Percentiles rank a stretch among this genome's conserved stretches.
These are phyloP conservation scores for Lepidurus couesii DNA, from an alignment of 1,140 invertebrate species.

Conservation along the genomic window DNA sequence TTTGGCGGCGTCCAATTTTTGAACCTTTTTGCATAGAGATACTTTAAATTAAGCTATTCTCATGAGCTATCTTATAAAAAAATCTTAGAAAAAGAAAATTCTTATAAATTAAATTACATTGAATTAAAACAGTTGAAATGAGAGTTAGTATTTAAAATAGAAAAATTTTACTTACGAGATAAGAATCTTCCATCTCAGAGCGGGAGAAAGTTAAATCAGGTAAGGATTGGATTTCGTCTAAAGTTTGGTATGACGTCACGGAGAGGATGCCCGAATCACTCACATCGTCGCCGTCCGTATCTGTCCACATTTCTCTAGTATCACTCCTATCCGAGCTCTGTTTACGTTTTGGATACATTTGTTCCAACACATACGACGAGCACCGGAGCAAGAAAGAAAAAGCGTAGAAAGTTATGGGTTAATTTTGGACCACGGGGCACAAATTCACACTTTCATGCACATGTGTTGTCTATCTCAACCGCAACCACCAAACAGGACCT, in stretches of 20 bases:
- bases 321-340: conserved; percentile 20
- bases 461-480: neutral
- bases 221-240: conserved; percentile 36
- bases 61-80: too few relatives aligned
- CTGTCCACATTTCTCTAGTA: conserved; percentile 35
- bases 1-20: conserved; percentile 29
- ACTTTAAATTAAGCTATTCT: neutral
- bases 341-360: neutral
- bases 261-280: conserved; percentile 43
- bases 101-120: too few relatives aligned
- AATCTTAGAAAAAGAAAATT: too few relatives aligned
- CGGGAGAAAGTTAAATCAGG: neutral
- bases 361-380: neutral
- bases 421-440: neutral
- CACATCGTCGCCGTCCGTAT: conserved; percentile 40
- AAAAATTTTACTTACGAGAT: neutral
- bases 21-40: neutral
- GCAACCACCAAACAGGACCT: neutral
- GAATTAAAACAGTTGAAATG: neutral
- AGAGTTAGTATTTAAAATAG: neutral
- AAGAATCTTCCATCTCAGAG: neutral
- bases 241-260: conserved; percentile 41
- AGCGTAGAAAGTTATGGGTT: neutral
- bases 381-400: neutral
- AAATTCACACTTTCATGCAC: conserved; percentile 15